Evolutionary conservation across 2,797 vertebrate genomes (phyloP).

Genomic region (Poecilia wingei): DNA sequence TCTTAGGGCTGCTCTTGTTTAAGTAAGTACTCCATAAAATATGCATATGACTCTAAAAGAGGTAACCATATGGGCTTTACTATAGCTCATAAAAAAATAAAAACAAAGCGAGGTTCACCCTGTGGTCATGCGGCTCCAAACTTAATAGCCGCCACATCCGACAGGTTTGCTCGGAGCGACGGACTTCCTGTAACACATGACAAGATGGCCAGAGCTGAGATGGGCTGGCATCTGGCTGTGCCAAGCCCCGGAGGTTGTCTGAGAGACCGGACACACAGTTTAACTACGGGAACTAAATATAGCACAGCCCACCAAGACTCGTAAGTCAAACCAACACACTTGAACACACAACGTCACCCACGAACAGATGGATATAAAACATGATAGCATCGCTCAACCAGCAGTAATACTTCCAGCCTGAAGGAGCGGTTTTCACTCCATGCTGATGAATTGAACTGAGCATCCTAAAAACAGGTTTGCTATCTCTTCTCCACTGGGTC

Average conservation of each 20-base stretch:
- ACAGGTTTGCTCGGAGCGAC: slow-evolving; percentile 57
- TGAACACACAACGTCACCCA: slow-evolving; percentile 18
- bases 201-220: slow-evolving; percentile 61
- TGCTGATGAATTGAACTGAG: slow-evolving; percentile 4
- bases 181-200: slow-evolving; percentile 57
- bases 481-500: slow-evolving; percentile 39
- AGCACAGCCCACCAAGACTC: slow-evolving; percentile 30
- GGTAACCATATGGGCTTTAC: neutral
- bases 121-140: slow-evolving; percentile 29
- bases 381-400: slow-evolving; percentile 52
- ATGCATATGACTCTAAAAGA: neutral
- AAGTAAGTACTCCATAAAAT: neutral
- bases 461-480: slow-evolving; percentile 30
- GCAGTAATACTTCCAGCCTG: slow-evolving; percentile 56
- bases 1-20: neutral
- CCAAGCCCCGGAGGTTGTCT: slow-evolving; percentile 63
- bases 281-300: slow-evolving; percentile 51
- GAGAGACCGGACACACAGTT: slow-evolving; percentile 62
- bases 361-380: slow-evolving; percentile 57
- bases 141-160: slow-evolving; percentile 30
- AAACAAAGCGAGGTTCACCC: slow-evolving; percentile 35
- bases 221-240: slow-evolving; percentile 57
- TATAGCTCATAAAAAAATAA: slow-evolving; percentile 8
- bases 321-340: slow-evolving; percentile 22
- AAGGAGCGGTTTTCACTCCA: neutral